These are phyloP conservation scores for Lasioglossum vierecki DNA, from an alignment of 2,888 invertebrate species.

Conservation along the genomic window DNA sequence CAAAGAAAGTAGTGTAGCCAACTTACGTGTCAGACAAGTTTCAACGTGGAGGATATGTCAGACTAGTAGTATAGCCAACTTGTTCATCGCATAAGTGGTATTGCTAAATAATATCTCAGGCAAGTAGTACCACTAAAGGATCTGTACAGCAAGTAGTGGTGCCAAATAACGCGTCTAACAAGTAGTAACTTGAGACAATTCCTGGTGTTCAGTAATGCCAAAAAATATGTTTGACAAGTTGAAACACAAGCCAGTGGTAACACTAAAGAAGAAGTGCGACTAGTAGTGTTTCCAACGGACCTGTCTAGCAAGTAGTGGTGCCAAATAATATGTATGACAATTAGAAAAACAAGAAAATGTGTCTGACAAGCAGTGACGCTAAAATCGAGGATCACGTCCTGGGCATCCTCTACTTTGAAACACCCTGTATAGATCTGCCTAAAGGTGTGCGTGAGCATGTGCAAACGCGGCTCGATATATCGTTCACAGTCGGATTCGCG, in stretches of 20 bases:
- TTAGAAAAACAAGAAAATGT: neutral
- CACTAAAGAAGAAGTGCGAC: neutral
- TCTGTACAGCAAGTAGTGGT: neutral
- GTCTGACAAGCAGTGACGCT: neutral
- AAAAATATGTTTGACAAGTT: neutral
- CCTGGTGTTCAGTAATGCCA: neutral
- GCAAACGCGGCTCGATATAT: neutral
- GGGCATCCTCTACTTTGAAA: neutral
- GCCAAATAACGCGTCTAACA: neutral
- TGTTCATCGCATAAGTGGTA: neutral
- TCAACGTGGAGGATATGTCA: too few relatives aligned
- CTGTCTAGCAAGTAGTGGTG: neutral
- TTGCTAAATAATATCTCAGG: neutral
- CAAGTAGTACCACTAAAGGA: neutral
- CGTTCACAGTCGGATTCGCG: conserved; percentile 13
- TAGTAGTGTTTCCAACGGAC: neutral
- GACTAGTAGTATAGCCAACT: neutral
- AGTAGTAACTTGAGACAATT: neutral
- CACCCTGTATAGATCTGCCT: neutral
- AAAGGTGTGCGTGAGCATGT: neutral
- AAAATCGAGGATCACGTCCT: neutral
- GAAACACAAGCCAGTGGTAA: neutral
- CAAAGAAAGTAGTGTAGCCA: neutral
- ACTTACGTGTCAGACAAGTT: neutral
- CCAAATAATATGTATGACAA: neutral